A percentile compares a stretch with the other conserved stretches of the same genome.
phyloP scores from a whole-genome alignment of 2,888 invertebrate genomes.

The Hanleya hanleyi region DNA sequence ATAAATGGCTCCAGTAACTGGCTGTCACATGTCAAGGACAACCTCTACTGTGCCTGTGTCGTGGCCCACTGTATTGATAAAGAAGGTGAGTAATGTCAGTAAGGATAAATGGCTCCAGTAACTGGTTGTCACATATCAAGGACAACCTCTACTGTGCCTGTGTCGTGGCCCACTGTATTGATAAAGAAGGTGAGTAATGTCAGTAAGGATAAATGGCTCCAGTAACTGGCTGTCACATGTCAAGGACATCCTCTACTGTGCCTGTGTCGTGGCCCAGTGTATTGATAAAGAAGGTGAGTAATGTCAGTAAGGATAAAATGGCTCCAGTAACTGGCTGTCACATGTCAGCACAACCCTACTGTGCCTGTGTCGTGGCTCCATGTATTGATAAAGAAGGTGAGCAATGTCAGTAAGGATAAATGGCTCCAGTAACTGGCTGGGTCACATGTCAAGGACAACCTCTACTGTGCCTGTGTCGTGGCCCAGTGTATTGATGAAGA shows the following conservation, averaged over 20 bases:
- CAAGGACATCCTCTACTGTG: conserved; percentile 90
- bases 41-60: too few relatives aligned
- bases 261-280: conserved; percentile 95
- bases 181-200: conserved; percentile 72
- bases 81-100: conserved; percentile 87
- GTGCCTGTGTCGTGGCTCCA: too few relatives aligned
- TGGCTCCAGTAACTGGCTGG: conserved; percentile 93
- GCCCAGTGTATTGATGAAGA: conserved; percentile 83
- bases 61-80: conserved; percentile 79
- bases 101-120: conserved; percentile 91
- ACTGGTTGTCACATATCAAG: conserved; percentile 92
- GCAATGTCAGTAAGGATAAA: conserved; percentile 87
- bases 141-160: conserved; percentile 95
- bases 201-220: conserved; percentile 80
- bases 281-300: conserved; percentile 75
- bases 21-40: too few relatives aligned
- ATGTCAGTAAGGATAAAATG: too few relatives aligned
- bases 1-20: too few relatives aligned
- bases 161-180: conserved; percentile 89
- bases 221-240: conserved; percentile 91
- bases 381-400: too few relatives aligned
- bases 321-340: too few relatives aligned
- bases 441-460: conserved; percentile 88
- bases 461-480: conserved; percentile 95
- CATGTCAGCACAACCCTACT: too few relatives aligned